These are phyloP conservation scores for Rhagonycha fulva DNA, from an alignment of 2,888 invertebrate species.

Conservation along the genomic window DNA sequence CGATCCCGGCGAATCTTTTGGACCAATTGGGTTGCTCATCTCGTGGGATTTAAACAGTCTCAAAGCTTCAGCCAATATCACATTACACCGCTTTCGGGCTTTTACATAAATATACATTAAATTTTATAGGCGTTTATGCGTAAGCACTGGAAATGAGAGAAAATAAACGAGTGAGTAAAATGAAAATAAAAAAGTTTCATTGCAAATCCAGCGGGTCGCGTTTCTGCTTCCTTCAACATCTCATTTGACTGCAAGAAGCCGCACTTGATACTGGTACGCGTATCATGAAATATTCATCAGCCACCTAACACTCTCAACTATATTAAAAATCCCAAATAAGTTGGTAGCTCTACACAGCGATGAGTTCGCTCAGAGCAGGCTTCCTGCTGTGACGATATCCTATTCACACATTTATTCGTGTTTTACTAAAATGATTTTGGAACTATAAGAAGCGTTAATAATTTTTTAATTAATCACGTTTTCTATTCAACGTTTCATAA, in stretches of 20 bases:
- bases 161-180: slow-evolving; percentile 50
- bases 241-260: slow-evolving; percentile 50
- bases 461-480: neutral
- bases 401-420: slow-evolving; percentile 41
- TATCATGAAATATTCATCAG: slow-evolving; percentile 58
- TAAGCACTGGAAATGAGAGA: slow-evolving; percentile 50
- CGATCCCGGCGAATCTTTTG: slow-evolving; percentile 48
- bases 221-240: slow-evolving; percentile 49
- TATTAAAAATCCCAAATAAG: slow-evolving; percentile 57
- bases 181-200: slow-evolving; percentile 51
- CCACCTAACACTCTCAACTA: slow-evolving; percentile 54
- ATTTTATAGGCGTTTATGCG: slow-evolving; percentile 53
- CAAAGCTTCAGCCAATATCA: slow-evolving; percentile 47
- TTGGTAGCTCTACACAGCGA: slow-evolving; percentile 43
- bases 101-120: slow-evolving; percentile 54
- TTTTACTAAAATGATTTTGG: slow-evolving; percentile 31
- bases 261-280: slow-evolving; percentile 53
- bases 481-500: neutral
- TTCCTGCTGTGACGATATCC: slow-evolving; percentile 38
- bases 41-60: slow-evolving; percentile 45
- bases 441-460: slow-evolving; percentile 24
- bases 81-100: slow-evolving; percentile 50
- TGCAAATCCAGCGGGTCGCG: slow-evolving; percentile 50
- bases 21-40: slow-evolving; percentile 52
- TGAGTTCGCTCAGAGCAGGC: slow-evolving; percentile 44